Conservation (phyloP, 2,888 invertebrate species). For the Leptinotarsa rubiginosa region DNA sequence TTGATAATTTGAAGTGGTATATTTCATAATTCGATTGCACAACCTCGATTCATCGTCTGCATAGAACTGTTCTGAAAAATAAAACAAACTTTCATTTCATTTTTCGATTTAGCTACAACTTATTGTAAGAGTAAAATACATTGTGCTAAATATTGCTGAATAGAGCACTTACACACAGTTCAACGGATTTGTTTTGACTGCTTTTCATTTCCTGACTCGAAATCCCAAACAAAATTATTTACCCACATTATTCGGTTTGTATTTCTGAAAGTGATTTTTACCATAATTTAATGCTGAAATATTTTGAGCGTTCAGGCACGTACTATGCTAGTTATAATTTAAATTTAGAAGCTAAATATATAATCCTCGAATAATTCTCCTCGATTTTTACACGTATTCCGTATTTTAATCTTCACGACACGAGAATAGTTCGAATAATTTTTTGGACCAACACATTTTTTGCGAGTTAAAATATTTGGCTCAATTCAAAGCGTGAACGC, state of each 20-base stretch:
- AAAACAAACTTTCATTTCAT: background rate
- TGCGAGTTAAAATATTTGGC: background rate
- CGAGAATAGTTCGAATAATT: slow-evolving; percentile 22
- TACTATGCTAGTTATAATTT: slow-evolving; percentile 38
- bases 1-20: too few species aligned
- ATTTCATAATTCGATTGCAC: too few species aligned
- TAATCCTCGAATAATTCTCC: slow-evolving; percentile 36
- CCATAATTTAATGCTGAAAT: slow-evolving; percentile 36
- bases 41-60: too few species aligned
- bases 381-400: slow-evolving; percentile 34
- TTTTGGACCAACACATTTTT: background rate
- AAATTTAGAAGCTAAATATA: slow-evolving; percentile 44
- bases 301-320: slow-evolving; percentile 39
- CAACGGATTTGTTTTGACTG: slow-evolving; percentile 32
- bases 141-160: slow-evolving; percentile 28
- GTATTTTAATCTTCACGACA: slow-evolving; percentile 25
- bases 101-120: background rate
- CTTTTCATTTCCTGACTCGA: slow-evolving; percentile 32
- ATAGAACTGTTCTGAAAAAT: background rate
- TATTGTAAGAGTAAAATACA: background rate
- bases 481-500: too few species aligned
- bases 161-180: slow-evolving; percentile 29
- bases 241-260: slow-evolving; percentile 34
- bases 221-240: slow-evolving; percentile 37
- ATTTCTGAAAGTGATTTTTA: slow-evolving; percentile 37